A percentile compares a stretch with the other conserved stretches of the same genome.
Conservation (phyloP, 2,888 invertebrate species). For the Chydorus sphaericus region DNA sequence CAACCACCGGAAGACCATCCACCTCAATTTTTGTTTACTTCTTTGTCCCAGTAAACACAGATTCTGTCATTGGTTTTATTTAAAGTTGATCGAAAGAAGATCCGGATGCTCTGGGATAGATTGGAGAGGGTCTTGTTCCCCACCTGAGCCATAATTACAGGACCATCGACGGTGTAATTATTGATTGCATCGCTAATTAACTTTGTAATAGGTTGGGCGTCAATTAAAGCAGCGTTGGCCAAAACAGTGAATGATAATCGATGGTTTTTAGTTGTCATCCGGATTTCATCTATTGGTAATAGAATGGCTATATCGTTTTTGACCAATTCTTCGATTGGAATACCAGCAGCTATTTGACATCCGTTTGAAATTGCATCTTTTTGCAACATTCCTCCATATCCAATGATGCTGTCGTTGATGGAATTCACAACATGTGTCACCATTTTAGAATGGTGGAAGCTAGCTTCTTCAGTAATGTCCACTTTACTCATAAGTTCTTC, state of each 20-base stretch:
- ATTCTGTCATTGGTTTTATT: too few species aligned
- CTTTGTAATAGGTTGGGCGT: not conserved
- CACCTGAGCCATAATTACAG: not conserved
- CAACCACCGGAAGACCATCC: conserved; percentile 6
- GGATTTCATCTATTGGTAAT: not conserved
- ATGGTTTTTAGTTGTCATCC: not conserved
- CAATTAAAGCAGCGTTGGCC: not conserved
- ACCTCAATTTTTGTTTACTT: too few species aligned
- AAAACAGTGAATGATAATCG: not conserved
- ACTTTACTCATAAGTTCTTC: not conserved
- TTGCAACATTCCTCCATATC: not conserved
- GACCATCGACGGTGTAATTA: not conserved
- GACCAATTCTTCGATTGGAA: not conserved
- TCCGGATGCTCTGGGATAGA: not conserved
- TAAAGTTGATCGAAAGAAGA: conserved; percentile 7
- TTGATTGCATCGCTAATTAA: too few species aligned
- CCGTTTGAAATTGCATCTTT: not conserved
- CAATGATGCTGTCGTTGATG: not conserved
- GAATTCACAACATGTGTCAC: not conserved
- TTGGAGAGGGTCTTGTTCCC: not conserved
- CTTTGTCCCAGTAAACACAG: conserved; percentile 8
- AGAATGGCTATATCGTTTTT: not conserved
- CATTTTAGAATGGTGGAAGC: not conserved
- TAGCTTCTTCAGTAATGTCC: not conserved
- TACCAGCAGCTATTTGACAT: not conserved